phyloP scores from a whole-genome alignment of 1,140 invertebrate species.

The Thalassaphorura encarpata region DNA sequence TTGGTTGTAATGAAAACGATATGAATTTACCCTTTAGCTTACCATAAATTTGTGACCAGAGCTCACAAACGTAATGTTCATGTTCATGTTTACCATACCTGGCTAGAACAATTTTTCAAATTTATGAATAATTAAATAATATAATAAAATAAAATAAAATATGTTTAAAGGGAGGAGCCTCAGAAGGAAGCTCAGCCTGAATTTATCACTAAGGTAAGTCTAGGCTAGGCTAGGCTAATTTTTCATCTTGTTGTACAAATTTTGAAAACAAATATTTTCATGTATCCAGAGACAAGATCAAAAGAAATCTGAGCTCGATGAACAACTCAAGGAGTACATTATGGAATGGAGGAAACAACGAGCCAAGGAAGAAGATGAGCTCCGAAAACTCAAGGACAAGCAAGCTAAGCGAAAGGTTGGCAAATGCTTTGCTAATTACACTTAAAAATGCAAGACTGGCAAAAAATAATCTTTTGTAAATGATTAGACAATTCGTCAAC shows the following conservation, averaged over 20 bases:
- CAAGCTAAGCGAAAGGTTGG: constrained; percentile 35
- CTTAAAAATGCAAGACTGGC: background rate
- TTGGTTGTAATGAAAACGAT: too few species aligned
- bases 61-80: too few species aligned
- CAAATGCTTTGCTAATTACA: background rate
- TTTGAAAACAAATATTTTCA: too few species aligned
- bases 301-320: constrained; percentile 6
- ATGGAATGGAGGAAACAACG: constrained; percentile 40
- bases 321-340: constrained; percentile 38
- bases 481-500: constrained; percentile 36
- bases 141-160: too few species aligned
- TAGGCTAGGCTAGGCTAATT: background rate
- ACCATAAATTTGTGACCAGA: too few species aligned
- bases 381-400: constrained; percentile 43
- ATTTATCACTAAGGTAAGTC: background rate
- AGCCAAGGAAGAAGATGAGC: constrained; percentile 43
- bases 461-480: constrained; percentile 14
- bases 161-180: background rate
- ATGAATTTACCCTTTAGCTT: too few species aligned
- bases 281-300: constrained; percentile 5
- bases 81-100: too few species aligned
- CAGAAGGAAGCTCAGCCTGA: background rate
- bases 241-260: background rate
- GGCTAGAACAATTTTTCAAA: too few species aligned
- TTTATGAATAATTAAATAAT: too few species aligned